These are phyloP conservation scores for Myotis vivesi DNA, from an alignment of 2,797 vertebrate genomes.

Conservation along the genomic window DNA sequence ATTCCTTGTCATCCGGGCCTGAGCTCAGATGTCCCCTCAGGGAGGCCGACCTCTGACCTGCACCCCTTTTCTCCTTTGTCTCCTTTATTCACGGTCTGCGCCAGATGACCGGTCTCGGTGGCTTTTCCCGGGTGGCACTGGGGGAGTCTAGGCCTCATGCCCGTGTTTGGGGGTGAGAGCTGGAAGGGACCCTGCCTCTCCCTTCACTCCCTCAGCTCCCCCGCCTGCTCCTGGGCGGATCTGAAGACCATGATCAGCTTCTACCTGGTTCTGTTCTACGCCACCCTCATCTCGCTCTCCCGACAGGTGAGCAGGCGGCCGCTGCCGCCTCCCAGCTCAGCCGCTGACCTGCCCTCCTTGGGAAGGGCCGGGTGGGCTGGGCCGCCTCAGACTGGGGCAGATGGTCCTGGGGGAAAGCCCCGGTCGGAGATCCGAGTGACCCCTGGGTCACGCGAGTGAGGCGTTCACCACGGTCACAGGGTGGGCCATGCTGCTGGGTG, in stretches of 20 bases:
- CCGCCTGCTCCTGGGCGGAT: slow-evolving; percentile 83
- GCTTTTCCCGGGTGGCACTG: background rate
- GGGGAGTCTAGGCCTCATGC: accelerated
- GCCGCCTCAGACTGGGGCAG: background rate
- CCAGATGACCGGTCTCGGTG: background rate
- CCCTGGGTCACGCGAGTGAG: too few species aligned
- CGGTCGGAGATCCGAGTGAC: background rate
- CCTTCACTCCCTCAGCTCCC: accelerated
- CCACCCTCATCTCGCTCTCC: slow-evolving; percentile 93
- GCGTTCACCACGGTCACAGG: background rate
- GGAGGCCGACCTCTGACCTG: accelerated
- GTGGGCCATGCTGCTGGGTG: background rate
- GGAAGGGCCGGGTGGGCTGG: accelerated
- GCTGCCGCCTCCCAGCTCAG: accelerated
- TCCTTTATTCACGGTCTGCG: accelerated
- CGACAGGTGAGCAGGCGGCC: slow-evolving; percentile 88
- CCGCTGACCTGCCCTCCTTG: accelerated
- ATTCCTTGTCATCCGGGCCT: too few species aligned
- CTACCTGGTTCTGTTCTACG: slow-evolving; percentile 93
- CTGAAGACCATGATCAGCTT: slow-evolving; percentile 90
- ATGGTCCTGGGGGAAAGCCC: accelerated
- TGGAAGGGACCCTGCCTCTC: background rate
- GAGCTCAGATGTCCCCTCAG: background rate
- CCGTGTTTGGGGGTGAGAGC: background rate
- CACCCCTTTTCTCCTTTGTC: background rate